phyloP scores from a whole-genome alignment of 2,113 vertebrate genomes.

The Serinus canaria region DNA sequence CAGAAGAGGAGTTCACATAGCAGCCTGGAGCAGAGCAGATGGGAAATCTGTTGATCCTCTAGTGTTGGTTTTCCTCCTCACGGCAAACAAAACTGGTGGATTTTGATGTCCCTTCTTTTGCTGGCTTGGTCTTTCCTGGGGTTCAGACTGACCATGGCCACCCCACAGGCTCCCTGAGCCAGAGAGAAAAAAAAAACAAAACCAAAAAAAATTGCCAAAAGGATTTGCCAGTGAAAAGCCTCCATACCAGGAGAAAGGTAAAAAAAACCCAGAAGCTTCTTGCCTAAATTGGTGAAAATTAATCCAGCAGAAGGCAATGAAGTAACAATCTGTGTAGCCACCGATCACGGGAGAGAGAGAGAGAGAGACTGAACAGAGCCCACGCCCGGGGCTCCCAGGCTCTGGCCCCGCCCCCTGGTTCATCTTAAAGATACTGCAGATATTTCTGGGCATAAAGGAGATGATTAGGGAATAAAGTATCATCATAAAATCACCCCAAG shows the following conservation, averaged over 20 bases:
- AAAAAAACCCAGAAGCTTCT: neutral
- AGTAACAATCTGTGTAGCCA: neutral
- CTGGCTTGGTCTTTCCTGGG: neutral
- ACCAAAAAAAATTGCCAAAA: neutral
- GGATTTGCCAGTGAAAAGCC: neutral
- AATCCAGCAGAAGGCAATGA: neutral
- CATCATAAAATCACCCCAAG: neutral
- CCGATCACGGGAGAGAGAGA: neutral
- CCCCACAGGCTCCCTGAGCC: neutral
- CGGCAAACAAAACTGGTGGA: neutral
- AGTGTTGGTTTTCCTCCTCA: neutral
- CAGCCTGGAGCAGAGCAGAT: neutral
- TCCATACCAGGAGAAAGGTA: neutral
- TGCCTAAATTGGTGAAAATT: neutral
- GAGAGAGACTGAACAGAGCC: neutral
- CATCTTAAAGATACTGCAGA: neutral
- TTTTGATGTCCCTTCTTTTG: neutral
- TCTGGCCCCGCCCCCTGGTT: neutral
- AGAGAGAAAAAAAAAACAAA: neutral
- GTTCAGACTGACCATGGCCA: neutral
- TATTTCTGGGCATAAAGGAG: neutral
- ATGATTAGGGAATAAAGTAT: neutral
- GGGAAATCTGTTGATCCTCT: neutral
- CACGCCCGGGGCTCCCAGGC: rapidly evolving
- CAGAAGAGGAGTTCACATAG: neutral